phyloP scores from a whole-genome alignment of 2,113 vertebrate species.

The Esox niger region DNA sequence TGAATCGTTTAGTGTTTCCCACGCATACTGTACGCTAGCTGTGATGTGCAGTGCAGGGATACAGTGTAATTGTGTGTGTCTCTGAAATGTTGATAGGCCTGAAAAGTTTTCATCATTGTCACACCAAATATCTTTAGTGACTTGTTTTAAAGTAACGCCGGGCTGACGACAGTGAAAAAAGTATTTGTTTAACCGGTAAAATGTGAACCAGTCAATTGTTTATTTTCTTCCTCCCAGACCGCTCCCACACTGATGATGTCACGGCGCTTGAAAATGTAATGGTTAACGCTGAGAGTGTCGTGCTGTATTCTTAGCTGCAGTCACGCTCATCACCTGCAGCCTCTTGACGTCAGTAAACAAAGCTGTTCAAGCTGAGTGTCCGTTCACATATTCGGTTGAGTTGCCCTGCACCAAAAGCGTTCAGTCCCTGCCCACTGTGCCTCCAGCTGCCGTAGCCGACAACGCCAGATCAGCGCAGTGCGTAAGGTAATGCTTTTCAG shows the following conservation, averaged over 20 bases:
- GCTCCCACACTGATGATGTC: slow-evolving; percentile 3
- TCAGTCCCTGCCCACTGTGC: background rate
- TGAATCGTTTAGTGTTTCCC: no score
- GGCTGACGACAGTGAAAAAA: background rate
- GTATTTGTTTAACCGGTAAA: background rate
- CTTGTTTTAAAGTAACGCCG: background rate
- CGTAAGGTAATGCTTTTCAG: background rate
- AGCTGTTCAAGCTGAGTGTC: background rate
- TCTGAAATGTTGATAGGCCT: background rate
- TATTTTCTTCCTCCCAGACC: background rate
- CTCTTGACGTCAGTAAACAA: background rate
- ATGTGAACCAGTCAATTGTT: no score
- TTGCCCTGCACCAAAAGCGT: background rate
- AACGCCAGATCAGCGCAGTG: background rate
- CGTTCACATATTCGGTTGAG: background rate
- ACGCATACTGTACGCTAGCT: no score
- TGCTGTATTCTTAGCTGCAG: background rate
- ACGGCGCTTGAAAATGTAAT: background rate
- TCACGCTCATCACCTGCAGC: background rate
- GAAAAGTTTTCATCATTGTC: background rate
- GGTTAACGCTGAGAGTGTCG: background rate
- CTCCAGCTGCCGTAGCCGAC: background rate
- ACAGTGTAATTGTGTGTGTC: background rate
- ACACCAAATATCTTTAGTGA: background rate
- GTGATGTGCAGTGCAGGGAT: no score